Conservation (phyloP, 2,888 invertebrate species). For the Trissoscelio sp. region DNA sequence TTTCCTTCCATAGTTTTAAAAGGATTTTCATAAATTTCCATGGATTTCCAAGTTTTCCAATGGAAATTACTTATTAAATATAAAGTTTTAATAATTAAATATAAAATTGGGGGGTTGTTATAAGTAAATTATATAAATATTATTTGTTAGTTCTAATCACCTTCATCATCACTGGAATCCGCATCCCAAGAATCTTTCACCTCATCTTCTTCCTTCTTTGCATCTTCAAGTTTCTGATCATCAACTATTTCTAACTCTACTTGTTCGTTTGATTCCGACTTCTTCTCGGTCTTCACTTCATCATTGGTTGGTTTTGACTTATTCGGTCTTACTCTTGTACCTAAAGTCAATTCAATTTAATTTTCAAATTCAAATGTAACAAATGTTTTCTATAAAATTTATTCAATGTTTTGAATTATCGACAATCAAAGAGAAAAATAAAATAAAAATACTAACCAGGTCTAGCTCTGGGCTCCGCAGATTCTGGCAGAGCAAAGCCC, state of each 20-base stretch:
- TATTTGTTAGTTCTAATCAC: too few species aligned
- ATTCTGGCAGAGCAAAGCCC: slow-evolving; percentile 92
- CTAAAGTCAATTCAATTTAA: too few species aligned
- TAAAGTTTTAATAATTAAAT: too few species aligned
- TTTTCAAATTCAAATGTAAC: too few species aligned
- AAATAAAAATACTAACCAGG: slow-evolving; percentile 82
- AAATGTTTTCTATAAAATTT: too few species aligned
- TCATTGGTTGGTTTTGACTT: slow-evolving; percentile 88
- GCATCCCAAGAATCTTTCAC: slow-evolving; percentile 95
- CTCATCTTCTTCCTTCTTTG: slow-evolving; percentile 83
- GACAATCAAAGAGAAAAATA: background rate
- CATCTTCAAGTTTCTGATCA: slow-evolving; percentile 81
- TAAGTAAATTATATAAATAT: too few species aligned
- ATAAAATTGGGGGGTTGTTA: too few species aligned
- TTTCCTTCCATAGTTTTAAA: too few species aligned
- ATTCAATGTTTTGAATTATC: too few species aligned
- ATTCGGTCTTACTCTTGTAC: slow-evolving; percentile 90
- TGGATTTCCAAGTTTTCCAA: too few species aligned
- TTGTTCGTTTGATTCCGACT: slow-evolving; percentile 79
- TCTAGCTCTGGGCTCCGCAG: slow-evolving; percentile 86
- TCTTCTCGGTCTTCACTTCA: slow-evolving; percentile 84
- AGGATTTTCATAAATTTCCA: too few species aligned
- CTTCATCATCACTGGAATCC: slow-evolving; percentile 86
- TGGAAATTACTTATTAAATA: too few species aligned
- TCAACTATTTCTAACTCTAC: slow-evolving; percentile 85